Evolutionary conservation across 2,888 invertebrate genomes (phyloP).

Genomic region (Petrolisthes cinctipes): DNA sequence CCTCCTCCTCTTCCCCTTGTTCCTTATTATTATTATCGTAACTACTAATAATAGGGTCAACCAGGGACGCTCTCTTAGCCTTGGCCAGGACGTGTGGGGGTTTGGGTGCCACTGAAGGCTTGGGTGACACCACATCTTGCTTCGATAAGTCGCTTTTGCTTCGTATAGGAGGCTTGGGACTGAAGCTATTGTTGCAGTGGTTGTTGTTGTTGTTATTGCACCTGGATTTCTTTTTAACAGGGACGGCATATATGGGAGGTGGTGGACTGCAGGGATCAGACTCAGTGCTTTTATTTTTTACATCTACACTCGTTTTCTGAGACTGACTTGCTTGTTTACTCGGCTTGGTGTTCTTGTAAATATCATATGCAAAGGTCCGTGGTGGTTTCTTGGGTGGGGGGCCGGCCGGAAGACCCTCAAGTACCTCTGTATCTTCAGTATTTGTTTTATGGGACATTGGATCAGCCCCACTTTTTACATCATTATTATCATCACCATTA

Average conservation of each 20-base stretch:
- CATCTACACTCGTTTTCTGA: neutral
- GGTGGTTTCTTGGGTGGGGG: constrained; percentile 59
- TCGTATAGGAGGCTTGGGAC: constrained; percentile 40
- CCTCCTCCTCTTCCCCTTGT: constrained; percentile 36
- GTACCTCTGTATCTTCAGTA: neutral
- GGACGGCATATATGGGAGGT: constrained; percentile 52
- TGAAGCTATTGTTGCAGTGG: constrained; percentile 1
- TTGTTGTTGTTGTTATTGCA: constrained; percentile 1
- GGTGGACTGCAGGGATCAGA: neutral
- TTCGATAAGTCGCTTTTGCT: constrained; percentile 53
- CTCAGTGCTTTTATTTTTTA: constrained; percentile 10
- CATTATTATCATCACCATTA: neutral
- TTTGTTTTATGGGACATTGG: neutral
- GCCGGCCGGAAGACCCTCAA: constrained; percentile 42
- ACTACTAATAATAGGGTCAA: constrained; percentile 46
- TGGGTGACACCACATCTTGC: constrained; percentile 11
- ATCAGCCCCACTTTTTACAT: neutral
- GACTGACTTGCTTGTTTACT: constrained; percentile 12
- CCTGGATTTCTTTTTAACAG: constrained; percentile 42
- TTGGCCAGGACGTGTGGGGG: constrained; percentile 50
- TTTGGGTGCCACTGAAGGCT: constrained; percentile 57
- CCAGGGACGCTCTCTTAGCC: constrained; percentile 52
- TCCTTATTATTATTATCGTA: neutral
- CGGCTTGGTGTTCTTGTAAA: constrained; percentile 33
- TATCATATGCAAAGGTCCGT: constrained; percentile 62